Evolutionary conservation across 2,797 vertebrate genomes (phyloP).

Genomic region (Oryzias sinensis): DNA sequence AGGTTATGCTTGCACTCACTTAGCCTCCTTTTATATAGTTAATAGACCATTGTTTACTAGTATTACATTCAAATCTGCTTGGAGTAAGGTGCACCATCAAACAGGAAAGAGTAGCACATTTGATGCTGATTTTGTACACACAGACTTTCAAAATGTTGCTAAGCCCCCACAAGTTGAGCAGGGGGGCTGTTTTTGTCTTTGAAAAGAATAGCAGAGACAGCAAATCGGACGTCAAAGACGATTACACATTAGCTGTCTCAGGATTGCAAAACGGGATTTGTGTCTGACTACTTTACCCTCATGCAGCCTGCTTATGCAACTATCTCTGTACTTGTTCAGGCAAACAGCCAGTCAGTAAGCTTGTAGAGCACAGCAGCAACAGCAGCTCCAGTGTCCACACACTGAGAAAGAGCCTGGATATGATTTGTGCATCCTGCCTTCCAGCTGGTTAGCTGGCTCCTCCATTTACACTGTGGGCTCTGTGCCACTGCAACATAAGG

Average conservation of each 20-base stretch:
- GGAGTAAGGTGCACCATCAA: not conserved
- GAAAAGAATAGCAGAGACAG: constrained; percentile 31
- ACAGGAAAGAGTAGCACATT: constrained; percentile 7
- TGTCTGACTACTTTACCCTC: constrained; percentile 53
- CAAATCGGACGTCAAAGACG: constrained; percentile 50
- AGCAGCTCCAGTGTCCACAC: constrained; percentile 39
- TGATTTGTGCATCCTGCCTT: constrained; percentile 35
- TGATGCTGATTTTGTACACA: constrained; percentile 8
- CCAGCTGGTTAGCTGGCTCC: constrained; percentile 45
- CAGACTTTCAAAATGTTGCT: constrained; percentile 17
- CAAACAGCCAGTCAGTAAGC: constrained; percentile 48
- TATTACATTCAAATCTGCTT: constrained; percentile 1
- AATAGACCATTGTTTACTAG: constrained; percentile 4
- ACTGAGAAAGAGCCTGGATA: constrained; percentile 33
- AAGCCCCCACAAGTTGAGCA: constrained; percentile 20
- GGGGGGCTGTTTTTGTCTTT: constrained; percentile 29
- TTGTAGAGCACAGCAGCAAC: constrained; percentile 47
- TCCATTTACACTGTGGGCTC: constrained; percentile 32
- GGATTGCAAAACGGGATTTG: constrained; percentile 46
- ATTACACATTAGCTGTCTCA: constrained; percentile 54
- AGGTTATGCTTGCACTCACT: constrained; percentile 3
- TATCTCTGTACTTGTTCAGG: constrained; percentile 39
- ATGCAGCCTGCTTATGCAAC: constrained; percentile 54
- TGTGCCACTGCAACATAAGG: constrained; percentile 33
- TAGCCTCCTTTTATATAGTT: not conserved